A percentile compares a stretch with the other conserved stretches of the same genome.
Evolutionary conservation across 2,113 vertebrate genomes (phyloP).

Genomic region (Megaptera novaeangliae): DNA sequence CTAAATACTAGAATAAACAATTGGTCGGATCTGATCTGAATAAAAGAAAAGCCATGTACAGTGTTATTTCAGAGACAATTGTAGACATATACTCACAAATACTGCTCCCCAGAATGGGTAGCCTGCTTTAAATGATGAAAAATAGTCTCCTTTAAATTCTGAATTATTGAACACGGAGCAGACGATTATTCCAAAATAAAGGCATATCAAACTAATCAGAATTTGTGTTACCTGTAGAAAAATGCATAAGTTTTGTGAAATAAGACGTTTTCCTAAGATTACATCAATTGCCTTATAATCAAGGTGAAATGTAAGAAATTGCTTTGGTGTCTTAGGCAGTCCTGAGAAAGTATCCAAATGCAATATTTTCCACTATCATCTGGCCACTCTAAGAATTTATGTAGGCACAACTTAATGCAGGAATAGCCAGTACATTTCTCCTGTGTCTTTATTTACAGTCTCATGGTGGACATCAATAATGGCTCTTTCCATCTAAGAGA

Average conservation of each 20-base stretch:
- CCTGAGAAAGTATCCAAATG: background rate
- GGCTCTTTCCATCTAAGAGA: background rate
- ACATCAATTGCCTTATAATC: background rate
- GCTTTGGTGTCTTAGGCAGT: background rate
- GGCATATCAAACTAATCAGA: conserved; percentile 30
- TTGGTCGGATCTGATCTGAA: background rate
- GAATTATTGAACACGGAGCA: background rate
- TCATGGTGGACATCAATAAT: background rate
- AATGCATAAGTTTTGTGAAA: conserved; percentile 10
- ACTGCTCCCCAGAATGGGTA: conserved; percentile 67
- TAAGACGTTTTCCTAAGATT: background rate
- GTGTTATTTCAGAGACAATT: background rate
- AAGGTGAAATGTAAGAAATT: background rate
- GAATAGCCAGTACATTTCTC: background rate
- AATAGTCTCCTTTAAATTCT: background rate
- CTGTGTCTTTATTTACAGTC: background rate
- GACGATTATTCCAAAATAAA: conserved; percentile 59
- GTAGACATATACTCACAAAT: conserved; percentile 56
- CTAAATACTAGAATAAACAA: background rate
- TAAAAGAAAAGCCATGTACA: background rate
- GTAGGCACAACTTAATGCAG: too few relatives aligned
- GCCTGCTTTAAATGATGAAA: conserved; percentile 49
- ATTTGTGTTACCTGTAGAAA: conserved; percentile 65
- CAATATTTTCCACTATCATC: background rate
- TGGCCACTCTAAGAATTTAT: background rate